Conservation (phyloP, 2,888 invertebrate species). For the Hecatera dysodea region DNA sequence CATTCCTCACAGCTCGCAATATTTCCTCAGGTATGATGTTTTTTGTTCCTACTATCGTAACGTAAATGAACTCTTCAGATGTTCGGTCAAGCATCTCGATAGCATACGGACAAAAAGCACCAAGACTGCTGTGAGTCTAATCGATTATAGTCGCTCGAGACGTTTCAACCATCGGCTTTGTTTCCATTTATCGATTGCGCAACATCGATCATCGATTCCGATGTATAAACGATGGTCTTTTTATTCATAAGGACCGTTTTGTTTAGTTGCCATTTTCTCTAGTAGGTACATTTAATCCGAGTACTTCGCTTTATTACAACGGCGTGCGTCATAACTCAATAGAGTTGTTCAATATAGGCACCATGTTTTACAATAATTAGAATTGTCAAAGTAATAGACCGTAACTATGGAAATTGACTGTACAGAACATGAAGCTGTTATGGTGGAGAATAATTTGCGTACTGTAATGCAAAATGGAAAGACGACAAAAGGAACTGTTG, state of each 20-base stretch:
- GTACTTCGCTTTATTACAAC: slow-evolving; percentile 25
- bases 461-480: slow-evolving; percentile 34
- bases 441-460: slow-evolving; percentile 42
- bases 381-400: slow-evolving; percentile 58
- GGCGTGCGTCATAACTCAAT: slow-evolving; percentile 57
- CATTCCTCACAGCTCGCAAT: slow-evolving; percentile 57
- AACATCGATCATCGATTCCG: slow-evolving; percentile 56
- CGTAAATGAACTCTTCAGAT: slow-evolving; percentile 75
- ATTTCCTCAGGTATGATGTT: slow-evolving; percentile 51
- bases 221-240: slow-evolving; percentile 59
- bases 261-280: slow-evolving; percentile 39
- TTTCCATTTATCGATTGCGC: slow-evolving; percentile 81
- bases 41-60: slow-evolving; percentile 67
- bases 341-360: slow-evolving; percentile 49
- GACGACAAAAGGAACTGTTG: slow-evolving; percentile 32
- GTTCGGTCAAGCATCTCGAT: slow-evolving; percentile 72
- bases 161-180: slow-evolving; percentile 68
- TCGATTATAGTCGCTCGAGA: slow-evolving; percentile 78
- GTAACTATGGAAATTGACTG: slow-evolving; percentile 56
- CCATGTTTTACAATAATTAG: slow-evolving; percentile 61
- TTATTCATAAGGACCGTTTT: slow-evolving; percentile 48
- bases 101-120: slow-evolving; percentile 71
- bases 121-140: slow-evolving; percentile 72
- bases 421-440: slow-evolving; percentile 44
- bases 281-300: slow-evolving; percentile 22